Base-by-base conservation (phyloP, 1,140 invertebrate genomes). In the Scaptodrosophila lebanonensis region DNA sequence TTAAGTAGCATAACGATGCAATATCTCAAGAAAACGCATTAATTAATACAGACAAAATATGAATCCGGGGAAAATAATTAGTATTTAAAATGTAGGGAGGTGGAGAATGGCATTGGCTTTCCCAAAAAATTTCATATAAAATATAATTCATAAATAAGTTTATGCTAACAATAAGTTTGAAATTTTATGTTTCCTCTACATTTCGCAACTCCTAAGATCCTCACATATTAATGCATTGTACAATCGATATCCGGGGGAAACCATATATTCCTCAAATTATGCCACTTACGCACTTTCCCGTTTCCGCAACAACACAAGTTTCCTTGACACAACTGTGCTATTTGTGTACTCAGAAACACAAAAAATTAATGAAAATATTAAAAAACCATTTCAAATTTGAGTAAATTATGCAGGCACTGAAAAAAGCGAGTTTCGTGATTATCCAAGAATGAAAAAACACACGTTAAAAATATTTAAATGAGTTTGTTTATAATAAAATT, bases 401-500 rank as follows among this genome's bases (percentile, higher is more conserved):
- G 68, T 77, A 79, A 73, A 77, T 79, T 77, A 79, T 25, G 22
- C 22, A 3, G 3, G 22, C n/a, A n/a, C n/a, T n/a, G 22, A 8
- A 25, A 25, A 25, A 4, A 25, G 3, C 22, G 22, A 25, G n/a
- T n/a, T n/a, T n/a, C n/a, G n/a, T n/a, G n/a, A n/a, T 79, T 71
- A 64, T 64, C 47, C 72, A 79, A 79, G 73, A 79, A 72, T 43
- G 13, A 16, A 43, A 22, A 12, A 29, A 64, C 68, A 59, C 67
- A 72, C 50, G 67, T 48, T 52, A 63, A 72, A 79, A 77, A 79
- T 77, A 73, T 77, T 77, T 77, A 77, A 79, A 79, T 77, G 60
- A 68, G 73, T 69, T 75, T 82, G 75, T 82, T 82, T 82, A 82
- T 82, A 82, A 82, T 82, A 82, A 82, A 82, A 82, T 82, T 82